A percentile compares a stretch with the other conserved stretches of the same genome.
phyloP scores from a whole-genome alignment of 2,113 vertebrate genomes.

The Neopipo cinnamomea region DNA sequence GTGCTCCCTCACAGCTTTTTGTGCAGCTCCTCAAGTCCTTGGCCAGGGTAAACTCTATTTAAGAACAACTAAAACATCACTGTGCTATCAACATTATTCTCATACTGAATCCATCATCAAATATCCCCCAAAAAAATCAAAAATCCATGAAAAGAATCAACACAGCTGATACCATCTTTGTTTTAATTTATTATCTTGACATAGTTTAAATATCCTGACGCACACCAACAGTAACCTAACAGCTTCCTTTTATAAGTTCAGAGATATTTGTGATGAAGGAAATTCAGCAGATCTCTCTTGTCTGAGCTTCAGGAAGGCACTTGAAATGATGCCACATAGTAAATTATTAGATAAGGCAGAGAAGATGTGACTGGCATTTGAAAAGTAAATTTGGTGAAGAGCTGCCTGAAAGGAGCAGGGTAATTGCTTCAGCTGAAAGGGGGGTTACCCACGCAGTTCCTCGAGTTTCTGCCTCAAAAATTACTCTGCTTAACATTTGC shows the following conservation, averaged over 20 bases:
- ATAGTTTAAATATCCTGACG: not conserved
- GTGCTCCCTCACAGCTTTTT: not conserved
- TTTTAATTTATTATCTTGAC: not conserved
- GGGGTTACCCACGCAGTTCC: not conserved
- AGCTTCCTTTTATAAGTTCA: not conserved
- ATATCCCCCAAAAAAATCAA: not conserved
- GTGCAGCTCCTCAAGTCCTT: not conserved
- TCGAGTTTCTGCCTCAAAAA: conserved; percentile 20
- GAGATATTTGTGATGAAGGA: not conserved
- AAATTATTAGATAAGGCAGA: not conserved
- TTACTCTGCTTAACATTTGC: conserved; percentile 1
- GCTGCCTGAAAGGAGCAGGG: not conserved
- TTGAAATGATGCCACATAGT: not conserved
- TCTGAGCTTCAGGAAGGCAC: not conserved
- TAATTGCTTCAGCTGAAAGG: conserved; percentile 1
- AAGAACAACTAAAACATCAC: not conserved
- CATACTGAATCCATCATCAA: not conserved
- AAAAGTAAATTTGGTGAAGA: not conserved
- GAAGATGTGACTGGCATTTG: not conserved
- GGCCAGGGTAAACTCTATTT: not conserved
- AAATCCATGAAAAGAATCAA: not conserved
- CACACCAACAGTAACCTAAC: not conserved
- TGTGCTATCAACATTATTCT: not conserved
- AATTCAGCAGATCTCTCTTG: not conserved
- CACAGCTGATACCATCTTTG: not conserved